phyloP scores from a whole-genome alignment of 92 coral and sea anemone species.

The Isaurus tuberculatus region DNA sequence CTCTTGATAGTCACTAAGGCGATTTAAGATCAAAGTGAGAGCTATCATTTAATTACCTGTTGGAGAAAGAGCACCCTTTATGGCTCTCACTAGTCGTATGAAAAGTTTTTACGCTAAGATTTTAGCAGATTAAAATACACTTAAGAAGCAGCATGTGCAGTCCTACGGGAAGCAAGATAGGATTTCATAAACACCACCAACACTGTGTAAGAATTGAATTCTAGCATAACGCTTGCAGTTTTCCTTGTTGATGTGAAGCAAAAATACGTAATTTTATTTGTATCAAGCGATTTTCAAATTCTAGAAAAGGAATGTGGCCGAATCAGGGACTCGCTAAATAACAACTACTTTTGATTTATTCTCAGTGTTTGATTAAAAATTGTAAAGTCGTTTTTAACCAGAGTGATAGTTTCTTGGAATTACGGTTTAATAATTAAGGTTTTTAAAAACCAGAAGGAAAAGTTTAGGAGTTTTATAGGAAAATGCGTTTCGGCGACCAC shows the following conservation, averaged over 20 bases:
- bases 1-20: conserved; percentile 15
- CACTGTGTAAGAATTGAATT: background rate
- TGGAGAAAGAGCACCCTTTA: background rate
- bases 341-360: too few species aligned
- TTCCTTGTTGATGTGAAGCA: background rate
- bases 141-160: background rate
- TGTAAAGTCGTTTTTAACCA: too few species aligned
- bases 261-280: background rate
- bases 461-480: too few species aligned
- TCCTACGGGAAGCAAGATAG: background rate
- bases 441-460: too few species aligned
- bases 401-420: too few species aligned
- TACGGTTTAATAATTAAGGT: too few species aligned
- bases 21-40: conserved; percentile 1
- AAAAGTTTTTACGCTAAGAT: conserved; percentile 7
- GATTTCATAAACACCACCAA: background rate
- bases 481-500: too few species aligned
- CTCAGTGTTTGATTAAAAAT: too few species aligned
- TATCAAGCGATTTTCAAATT: background rate
- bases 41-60: conserved; percentile 10
- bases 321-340: too few species aligned
- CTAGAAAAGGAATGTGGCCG: background rate
- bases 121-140: conserved; percentile 2
- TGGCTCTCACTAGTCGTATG: conserved; percentile 4
- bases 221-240: background rate